phyloP scores from a whole-genome alignment of 2,888 invertebrate genomes.

The Noctua janthina region DNA sequence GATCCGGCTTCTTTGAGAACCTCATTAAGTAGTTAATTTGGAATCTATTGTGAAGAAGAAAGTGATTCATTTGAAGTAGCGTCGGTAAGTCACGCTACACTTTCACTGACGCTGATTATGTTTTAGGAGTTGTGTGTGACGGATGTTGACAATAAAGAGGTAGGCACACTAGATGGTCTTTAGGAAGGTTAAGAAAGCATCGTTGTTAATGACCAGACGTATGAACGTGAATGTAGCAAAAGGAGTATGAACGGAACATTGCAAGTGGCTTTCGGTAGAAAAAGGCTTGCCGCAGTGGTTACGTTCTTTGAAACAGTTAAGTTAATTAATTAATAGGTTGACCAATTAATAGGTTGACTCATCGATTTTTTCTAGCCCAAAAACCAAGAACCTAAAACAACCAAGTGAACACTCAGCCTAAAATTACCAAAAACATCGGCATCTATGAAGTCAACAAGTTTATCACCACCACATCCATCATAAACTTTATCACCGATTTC shows the following conservation, averaged over 20 bases:
- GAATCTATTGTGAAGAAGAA: constrained; percentile 60
- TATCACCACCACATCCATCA: constrained; percentile 50
- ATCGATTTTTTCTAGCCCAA: neutral
- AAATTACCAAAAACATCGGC: constrained; percentile 32
- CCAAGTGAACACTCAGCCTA: constrained; percentile 3
- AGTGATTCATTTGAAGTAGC: constrained; percentile 46
- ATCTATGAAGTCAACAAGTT: constrained; percentile 38
- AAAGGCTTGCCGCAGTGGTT: too few relatives aligned
- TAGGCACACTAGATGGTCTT: constrained; percentile 6
- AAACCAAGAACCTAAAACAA: neutral
- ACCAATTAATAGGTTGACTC: neutral
- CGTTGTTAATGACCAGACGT: too few relatives aligned
- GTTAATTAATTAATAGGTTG: too few relatives aligned
- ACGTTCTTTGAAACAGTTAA: neutral
- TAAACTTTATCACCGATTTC: constrained; percentile 58
- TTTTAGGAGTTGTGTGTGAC: constrained; percentile 29
- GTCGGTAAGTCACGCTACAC: constrained; percentile 51
- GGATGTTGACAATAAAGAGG: constrained; percentile 31
- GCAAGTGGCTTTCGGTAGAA: too few relatives aligned
- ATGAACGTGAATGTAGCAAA: too few relatives aligned
- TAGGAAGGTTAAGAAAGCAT: too few relatives aligned
- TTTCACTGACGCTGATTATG: constrained; percentile 58
- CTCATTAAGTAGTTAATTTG: constrained; percentile 63
- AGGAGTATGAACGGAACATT: too few relatives aligned
- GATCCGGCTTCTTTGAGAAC: constrained; percentile 44